A percentile compares a stretch with the other conserved stretches of the same genome.
These are phyloP conservation scores for Wiebesia pumilae DNA, from an alignment of 1,140 invertebrate genomes.

Conservation along the genomic window DNA sequence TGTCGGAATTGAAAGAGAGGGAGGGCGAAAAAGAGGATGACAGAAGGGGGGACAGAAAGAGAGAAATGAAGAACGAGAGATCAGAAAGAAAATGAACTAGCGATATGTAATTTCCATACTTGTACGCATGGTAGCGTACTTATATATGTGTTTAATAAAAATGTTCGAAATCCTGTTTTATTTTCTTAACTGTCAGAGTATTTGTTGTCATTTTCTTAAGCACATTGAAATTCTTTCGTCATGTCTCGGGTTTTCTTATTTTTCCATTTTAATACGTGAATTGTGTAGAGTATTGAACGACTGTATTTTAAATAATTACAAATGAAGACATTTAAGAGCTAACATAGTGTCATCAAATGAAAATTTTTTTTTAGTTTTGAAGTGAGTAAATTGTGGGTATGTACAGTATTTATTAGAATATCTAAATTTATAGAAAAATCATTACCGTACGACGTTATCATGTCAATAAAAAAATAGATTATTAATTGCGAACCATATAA, in stretches of 20 bases:
- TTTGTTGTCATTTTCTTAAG: conserved; percentile 35
- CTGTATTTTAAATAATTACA: neutral
- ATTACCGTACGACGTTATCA: no score
- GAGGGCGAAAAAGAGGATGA: no score
- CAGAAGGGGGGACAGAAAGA: neutral
- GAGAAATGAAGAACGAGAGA: neutral
- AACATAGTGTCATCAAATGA: neutral
- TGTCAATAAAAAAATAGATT: no score
- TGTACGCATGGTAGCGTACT: neutral
- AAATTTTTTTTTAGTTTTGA: neutral
- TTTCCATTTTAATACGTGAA: conserved; percentile 25
- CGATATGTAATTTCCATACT: neutral
- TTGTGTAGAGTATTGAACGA: neutral
- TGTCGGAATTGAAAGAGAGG: neutral
- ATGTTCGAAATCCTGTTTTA: conserved; percentile 36
- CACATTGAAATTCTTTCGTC: conserved; percentile 37
- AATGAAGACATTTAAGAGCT: neutral
- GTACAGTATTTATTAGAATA: no score
- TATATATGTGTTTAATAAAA: conserved; percentile 8
- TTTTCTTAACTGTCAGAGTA: conserved; percentile 30
- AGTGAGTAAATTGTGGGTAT: neutral
- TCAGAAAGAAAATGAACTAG: neutral
- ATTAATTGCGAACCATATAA: no score
- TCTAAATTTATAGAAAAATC: no score
- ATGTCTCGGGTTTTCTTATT: conserved; percentile 29